phyloP scores from a whole-genome alignment of 2,888 invertebrate species.

The Agapostemon virescens region DNA sequence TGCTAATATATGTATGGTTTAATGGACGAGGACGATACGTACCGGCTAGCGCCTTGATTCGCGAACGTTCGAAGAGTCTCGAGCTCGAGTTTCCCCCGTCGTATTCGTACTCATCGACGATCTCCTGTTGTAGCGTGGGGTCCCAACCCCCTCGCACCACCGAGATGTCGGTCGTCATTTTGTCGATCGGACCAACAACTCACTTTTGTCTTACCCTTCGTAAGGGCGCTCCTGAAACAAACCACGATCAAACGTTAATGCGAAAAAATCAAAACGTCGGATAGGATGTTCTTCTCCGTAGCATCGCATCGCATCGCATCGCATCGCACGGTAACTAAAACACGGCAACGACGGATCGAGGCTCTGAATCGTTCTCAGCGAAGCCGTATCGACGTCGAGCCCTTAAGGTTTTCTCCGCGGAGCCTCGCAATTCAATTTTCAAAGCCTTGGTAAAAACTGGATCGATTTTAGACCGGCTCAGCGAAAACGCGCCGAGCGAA shows the following conservation, averaged over 20 bases:
- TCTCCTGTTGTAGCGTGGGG: conserved; percentile 94
- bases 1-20: too few species aligned
- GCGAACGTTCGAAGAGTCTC: conserved; percentile 98
- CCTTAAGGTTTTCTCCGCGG: too few species aligned
- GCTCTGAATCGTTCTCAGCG: too few species aligned
- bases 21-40: conserved; percentile 25
- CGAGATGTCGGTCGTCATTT: conserved; percentile 98
- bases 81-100: conserved; percentile 99
- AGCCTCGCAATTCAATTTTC: too few species aligned
- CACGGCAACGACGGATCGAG: too few species aligned
- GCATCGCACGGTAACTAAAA: too few species aligned
- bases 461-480: too few species aligned
- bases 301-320: too few species aligned
- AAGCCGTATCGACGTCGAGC: too few species aligned
- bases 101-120: conserved; percentile 98
- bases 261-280: not conserved
- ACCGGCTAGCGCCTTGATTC: conserved; percentile 99
- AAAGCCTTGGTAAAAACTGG: too few species aligned
- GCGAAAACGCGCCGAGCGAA: not conserved
- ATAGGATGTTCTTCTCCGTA: too few species aligned
- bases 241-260: not conserved
- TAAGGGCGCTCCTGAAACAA: conserved; percentile 77
- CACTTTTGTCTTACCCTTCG: conserved; percentile 73
- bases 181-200: conserved; percentile 78
- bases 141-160: conserved; percentile 94